These are phyloP conservation scores for western clawed frog (Xenopus tropicalis) DNA, from an alignment of 2,113 vertebrate species.

Conservation along the genomic window DNA sequence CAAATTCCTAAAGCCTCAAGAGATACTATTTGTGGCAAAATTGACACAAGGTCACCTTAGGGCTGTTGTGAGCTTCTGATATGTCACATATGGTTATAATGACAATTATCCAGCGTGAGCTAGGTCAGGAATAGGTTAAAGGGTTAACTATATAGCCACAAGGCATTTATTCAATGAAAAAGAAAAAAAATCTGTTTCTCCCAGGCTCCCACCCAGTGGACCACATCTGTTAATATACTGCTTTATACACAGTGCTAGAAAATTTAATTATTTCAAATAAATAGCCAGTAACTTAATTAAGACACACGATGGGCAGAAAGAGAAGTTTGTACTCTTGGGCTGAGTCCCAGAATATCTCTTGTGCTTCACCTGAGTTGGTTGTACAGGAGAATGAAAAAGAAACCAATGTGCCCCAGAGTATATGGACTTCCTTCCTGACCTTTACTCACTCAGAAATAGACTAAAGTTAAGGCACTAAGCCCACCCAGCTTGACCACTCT, in stretches of 20 bases:
- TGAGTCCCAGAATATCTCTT: background rate
- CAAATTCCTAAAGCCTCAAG: conserved; percentile 42
- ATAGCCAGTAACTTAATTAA: conserved; percentile 30
- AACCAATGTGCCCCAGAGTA: background rate
- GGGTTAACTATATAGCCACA: conserved; percentile 44
- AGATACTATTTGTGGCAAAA: conserved; percentile 43
- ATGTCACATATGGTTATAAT: conserved; percentile 46
- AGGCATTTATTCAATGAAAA: conserved; percentile 42
- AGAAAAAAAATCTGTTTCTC: conserved; percentile 4
- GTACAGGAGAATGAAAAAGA: background rate
- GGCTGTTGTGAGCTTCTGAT: conserved; percentile 39
- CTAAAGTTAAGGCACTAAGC: conserved; percentile 21
- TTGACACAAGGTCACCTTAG: conserved; percentile 41
- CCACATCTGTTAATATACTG: conserved; percentile 32
- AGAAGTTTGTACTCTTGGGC: background rate
- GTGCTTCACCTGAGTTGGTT: conserved; percentile 23
- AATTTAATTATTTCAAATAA: conserved; percentile 29
- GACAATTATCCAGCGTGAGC: conserved; percentile 41
- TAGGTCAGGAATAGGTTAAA: conserved; percentile 40
- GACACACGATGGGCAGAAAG: conserved; percentile 2
- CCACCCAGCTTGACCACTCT: conserved; percentile 31
- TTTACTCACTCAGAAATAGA: conserved; percentile 1
- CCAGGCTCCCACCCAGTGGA: conserved; percentile 24
- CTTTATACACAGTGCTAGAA: conserved; percentile 15
- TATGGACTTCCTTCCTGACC: conserved; percentile 33